phyloP scores from a whole-genome alignment of 2,113 vertebrate genomes.

The Passer domesticus region DNA sequence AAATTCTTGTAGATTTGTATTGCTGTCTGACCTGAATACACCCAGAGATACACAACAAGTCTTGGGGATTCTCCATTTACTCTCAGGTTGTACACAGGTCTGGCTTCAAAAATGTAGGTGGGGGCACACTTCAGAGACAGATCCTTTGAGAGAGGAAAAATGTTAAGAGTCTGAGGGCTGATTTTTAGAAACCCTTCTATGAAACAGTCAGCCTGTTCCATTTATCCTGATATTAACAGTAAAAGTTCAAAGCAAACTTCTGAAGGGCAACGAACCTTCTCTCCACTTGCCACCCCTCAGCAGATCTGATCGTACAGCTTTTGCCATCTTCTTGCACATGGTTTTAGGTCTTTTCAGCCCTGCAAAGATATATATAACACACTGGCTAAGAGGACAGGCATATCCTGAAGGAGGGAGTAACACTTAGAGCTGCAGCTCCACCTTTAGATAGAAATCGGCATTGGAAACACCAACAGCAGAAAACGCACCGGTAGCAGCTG shows the following conservation, averaged over 20 bases:
- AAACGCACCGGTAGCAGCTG: background rate
- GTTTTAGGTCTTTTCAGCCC: background rate
- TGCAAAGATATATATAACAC: background rate
- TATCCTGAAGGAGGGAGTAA: background rate
- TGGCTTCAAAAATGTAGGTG: background rate
- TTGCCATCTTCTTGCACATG: background rate
- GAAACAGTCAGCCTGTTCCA: background rate
- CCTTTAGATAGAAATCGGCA: background rate
- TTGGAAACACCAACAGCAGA: accelerated
- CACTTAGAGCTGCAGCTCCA: conserved; percentile 9
- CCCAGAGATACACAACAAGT: background rate
- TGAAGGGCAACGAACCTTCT: background rate
- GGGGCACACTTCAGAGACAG: background rate
- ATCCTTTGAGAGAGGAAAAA: background rate
- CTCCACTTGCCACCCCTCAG: background rate
- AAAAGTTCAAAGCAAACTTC: background rate
- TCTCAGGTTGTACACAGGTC: background rate
- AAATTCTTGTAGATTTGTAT: background rate
- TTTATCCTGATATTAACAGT: background rate
- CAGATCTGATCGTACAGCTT: background rate
- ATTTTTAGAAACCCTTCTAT: background rate
- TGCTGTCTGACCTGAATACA: background rate
- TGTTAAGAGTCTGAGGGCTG: background rate
- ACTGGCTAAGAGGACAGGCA: background rate
- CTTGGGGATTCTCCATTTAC: background rate